A percentile compares a stretch with the other conserved stretches of the same genome.
Evolutionary conservation across 2,797 vertebrate species (phyloP).

Genomic region (Nannoperca australis): DNA sequence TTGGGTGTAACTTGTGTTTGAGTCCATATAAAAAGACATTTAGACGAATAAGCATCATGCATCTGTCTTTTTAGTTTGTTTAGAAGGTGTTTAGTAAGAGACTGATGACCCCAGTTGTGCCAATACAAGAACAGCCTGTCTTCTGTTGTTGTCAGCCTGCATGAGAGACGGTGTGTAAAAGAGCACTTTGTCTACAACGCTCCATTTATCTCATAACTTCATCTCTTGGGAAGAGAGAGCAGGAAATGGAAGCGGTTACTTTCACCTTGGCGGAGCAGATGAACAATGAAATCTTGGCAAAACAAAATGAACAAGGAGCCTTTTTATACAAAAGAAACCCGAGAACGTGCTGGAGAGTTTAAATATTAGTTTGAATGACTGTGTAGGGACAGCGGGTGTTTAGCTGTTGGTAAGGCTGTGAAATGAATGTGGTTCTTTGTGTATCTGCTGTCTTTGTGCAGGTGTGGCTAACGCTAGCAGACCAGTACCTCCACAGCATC

Average conservation of each 20-base stretch:
- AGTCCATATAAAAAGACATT: background rate
- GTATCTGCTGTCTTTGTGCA: constrained; percentile 66
- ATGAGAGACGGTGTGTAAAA: background rate
- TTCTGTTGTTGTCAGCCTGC: background rate
- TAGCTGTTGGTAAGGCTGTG: background rate
- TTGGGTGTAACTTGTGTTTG: background rate
- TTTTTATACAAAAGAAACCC: background rate
- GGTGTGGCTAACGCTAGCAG: constrained; percentile 98
- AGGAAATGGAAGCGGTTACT: constrained; percentile 23
- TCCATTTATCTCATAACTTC: constrained; percentile 22
- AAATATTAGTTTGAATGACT: background rate
- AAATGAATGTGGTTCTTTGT: background rate
- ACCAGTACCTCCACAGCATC: constrained; percentile 97
- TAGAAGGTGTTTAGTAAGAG: background rate
- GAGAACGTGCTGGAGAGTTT: background rate
- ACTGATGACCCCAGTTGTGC: background rate
- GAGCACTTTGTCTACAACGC: constrained; percentile 20
- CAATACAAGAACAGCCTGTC: constrained; percentile 5
- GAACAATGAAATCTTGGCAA: constrained; percentile 17
- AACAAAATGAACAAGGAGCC: constrained; percentile 7
- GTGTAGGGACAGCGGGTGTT: background rate
- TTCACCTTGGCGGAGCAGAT: constrained; percentile 11
- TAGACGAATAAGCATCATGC: background rate
- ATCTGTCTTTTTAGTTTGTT: background rate
- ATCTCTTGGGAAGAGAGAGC: constrained; percentile 1